Evolutionary conservation across 1,140 invertebrate species (phyloP), one percentile per base, ranked within the genome.

Genomic region (Oedothorax gibbosus): DNA sequence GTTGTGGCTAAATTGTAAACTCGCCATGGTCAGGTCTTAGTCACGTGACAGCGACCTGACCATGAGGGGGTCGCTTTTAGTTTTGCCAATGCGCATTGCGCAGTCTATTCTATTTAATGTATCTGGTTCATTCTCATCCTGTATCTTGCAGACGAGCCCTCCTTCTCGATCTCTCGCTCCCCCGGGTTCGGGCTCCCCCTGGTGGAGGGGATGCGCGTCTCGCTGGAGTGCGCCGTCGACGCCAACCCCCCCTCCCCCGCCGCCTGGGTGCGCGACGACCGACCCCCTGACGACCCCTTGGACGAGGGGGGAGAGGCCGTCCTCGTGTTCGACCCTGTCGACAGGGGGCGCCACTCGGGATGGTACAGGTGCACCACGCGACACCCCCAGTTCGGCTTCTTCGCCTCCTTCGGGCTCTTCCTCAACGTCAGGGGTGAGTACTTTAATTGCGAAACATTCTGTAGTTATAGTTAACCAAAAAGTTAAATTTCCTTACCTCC

Each of bases 291-390:
- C 50, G 80, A 82, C 49, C 82, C 77, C 21, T 35, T 35, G 35
- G 35, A 35, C 35, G 35, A 35, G 35, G 35, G 93, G 93, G 91
- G 93, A 92, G 94, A 94, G 87, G 95, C 95, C 72, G 95, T 94
- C 89, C 91, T 96, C 78, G 96, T 96, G 90, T 96, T 96, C 91
- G 93, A 93, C 69, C 92, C 93, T 86, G 94, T 96, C 87, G 92
- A 92, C 76, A 91, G 93, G 35, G 91, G 93, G 35, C 92, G 93
- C 83, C 94, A 96, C 90, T 94, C 93, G 87, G 95, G 95, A 87
- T 96, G 95, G 96, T 97, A 97, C 91, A 95, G 96, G 89, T 97
- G 95, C 91, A 94, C 94, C 50, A 95, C 95, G 68, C 92, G 93
- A 71, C 95, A 96, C 92, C 35, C 35, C 35, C 91, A 94, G 87